A percentile compares a stretch with the other conserved stretches of the same genome.
These are phyloP conservation scores for Rapana venosa DNA, from an alignment of 2,888 invertebrate genomes.

Conservation along the genomic window DNA sequence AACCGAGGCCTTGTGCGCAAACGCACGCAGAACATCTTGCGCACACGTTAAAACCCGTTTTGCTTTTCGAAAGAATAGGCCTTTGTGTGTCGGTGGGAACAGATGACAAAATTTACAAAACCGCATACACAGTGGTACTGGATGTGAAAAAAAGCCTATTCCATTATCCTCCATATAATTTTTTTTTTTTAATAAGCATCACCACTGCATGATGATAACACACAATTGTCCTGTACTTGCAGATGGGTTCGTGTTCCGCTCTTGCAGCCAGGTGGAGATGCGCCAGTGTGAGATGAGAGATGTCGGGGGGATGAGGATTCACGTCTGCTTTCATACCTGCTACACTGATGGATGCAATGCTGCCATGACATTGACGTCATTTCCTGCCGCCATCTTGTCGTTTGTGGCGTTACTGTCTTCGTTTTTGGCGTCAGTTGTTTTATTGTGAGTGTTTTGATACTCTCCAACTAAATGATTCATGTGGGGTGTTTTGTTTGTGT, in stretches of 20 bases:
- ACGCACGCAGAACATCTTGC: too few relatives aligned
- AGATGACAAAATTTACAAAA: too few relatives aligned
- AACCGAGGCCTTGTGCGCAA: too few relatives aligned
- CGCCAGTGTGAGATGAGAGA: neutral
- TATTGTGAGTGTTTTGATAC: neutral
- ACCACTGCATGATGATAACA: too few relatives aligned
- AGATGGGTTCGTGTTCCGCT: conserved; percentile 36
- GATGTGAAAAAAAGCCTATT: too few relatives aligned
- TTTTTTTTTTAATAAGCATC: too few relatives aligned
- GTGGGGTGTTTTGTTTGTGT: neutral
- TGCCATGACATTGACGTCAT: conserved; percentile 34
- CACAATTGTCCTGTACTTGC: neutral
- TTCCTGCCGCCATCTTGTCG: conserved; percentile 24
- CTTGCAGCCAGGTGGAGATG: conserved; percentile 16
- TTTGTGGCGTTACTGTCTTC: neutral
- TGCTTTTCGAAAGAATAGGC: too few relatives aligned
- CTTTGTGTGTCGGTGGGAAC: too few relatives aligned
- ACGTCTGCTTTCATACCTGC: conserved; percentile 38
- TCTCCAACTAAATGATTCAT: conserved; percentile 2
- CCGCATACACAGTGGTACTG: too few relatives aligned
- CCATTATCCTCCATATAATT: too few relatives aligned
- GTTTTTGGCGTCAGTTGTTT: neutral
- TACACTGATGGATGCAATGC: conserved; percentile 42
- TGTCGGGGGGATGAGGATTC: neutral
- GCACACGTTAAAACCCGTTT: too few relatives aligned